These are phyloP conservation scores for Falco berigora DNA, from an alignment of 2,797 vertebrate genomes.

Conservation along the genomic window DNA sequence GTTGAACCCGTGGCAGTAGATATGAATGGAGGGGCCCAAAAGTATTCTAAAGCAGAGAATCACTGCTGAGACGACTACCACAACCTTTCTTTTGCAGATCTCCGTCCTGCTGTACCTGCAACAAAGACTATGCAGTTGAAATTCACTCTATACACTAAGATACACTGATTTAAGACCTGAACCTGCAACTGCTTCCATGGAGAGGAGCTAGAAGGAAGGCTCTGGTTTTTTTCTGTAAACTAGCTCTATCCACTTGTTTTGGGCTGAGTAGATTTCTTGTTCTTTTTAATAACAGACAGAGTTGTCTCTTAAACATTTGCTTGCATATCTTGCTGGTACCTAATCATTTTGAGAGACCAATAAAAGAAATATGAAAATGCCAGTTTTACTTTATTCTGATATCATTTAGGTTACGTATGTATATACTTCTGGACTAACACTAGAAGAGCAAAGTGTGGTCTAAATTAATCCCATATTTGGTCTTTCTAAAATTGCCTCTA, in stretches of 20 bases:
- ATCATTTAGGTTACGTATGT: background rate
- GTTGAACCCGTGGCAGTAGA: background rate
- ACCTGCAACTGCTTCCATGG: background rate
- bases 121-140: background rate
- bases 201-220: background rate
- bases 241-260: background rate
- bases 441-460: background rate
- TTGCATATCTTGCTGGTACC: background rate
- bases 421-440: background rate
- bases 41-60: background rate
- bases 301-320: background rate
- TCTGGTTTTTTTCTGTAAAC: background rate
- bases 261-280: background rate
- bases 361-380: background rate
- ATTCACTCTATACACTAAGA: background rate
- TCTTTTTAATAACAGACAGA: background rate
- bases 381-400: background rate
- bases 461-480: background rate
- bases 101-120: background rate
- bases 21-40: background rate
- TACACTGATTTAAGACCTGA: background rate
- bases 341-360: background rate
- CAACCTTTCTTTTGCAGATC: background rate
- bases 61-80: fast-evolving
- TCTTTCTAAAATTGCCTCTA: background rate